Percentiles rank a stretch among this genome's conserved stretches.
Evolutionary conservation across 2,888 invertebrate genomes (phyloP).

Genomic region (Agrochola litura): DNA sequence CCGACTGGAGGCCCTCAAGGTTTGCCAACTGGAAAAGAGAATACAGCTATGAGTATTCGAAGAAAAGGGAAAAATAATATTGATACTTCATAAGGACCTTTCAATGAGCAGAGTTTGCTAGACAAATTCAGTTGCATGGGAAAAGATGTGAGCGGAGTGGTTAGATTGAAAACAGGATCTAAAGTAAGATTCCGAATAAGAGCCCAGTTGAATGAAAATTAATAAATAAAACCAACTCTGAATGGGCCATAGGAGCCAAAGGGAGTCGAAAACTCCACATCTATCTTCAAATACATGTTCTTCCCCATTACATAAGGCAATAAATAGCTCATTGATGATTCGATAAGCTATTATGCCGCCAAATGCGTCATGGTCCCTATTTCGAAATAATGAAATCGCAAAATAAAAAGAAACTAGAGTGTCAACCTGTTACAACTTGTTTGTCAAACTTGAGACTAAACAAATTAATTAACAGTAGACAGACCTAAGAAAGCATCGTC

Average conservation of each 20-base stretch:
- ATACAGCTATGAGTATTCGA: conserved; percentile 50
- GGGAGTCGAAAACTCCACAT: background rate
- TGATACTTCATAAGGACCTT: background rate
- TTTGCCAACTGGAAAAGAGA: conserved; percentile 93
- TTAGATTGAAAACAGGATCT: background rate
- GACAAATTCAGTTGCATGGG: background rate
- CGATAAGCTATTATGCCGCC: background rate
- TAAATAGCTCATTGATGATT: background rate
- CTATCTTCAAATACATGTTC: background rate
- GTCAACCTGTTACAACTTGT: conserved; percentile 46
- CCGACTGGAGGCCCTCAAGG: conserved; percentile 96
- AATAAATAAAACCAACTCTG: background rate
- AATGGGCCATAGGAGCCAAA: background rate
- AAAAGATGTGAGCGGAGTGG: too few relatives aligned
- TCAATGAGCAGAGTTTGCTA: background rate
- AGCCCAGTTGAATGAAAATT: background rate
- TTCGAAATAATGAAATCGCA: background rate
- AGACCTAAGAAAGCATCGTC: conserved; percentile 24
- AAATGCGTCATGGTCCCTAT: background rate
- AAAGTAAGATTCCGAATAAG: background rate
- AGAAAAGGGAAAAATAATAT: background rate
- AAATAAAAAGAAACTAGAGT: background rate
- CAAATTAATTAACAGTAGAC: background rate
- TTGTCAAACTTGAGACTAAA: conserved; percentile 12
- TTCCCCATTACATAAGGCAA: background rate